Conservation (phyloP, 1,140 invertebrate species). For the Metaphire vulgaris region DNA sequence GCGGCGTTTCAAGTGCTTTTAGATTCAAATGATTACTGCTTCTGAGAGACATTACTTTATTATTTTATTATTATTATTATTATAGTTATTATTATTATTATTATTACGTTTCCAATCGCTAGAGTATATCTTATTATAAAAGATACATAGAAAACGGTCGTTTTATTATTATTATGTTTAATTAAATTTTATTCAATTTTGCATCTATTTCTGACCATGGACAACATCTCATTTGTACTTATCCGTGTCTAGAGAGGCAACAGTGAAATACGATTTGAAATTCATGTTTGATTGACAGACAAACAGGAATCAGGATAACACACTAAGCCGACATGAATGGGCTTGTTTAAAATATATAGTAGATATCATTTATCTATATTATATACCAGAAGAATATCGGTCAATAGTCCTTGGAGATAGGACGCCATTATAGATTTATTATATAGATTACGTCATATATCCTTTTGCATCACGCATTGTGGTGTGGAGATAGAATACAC, state of each 20-base stretch:
- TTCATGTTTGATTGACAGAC: too few species aligned
- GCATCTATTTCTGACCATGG: neutral
- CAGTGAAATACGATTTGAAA: neutral
- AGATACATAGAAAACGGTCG: too few species aligned
- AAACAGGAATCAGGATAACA: too few species aligned
- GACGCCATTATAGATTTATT: too few species aligned
- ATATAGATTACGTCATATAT: too few species aligned
- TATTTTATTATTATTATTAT: conserved; percentile 1
- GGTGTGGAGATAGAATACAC: too few species aligned
- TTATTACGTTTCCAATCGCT: neutral
- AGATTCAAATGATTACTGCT: neutral
- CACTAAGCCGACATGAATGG: too few species aligned
- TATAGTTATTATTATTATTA: neutral
- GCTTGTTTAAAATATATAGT: too few species aligned
- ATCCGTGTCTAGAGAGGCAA: neutral
- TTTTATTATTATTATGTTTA: neutral
- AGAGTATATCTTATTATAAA: neutral
- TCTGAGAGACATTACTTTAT: neutral
- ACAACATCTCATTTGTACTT: neutral
- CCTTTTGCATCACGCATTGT: too few species aligned
- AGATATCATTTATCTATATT: too few species aligned
- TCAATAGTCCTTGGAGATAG: too few species aligned
- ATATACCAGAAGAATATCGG: too few species aligned
- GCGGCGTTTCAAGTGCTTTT: neutral
- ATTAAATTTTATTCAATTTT: neutral